Evolutionary conservation across 2,113 vertebrate genomes (phyloP).

Genomic region (Manacus vitellinus): DNA sequence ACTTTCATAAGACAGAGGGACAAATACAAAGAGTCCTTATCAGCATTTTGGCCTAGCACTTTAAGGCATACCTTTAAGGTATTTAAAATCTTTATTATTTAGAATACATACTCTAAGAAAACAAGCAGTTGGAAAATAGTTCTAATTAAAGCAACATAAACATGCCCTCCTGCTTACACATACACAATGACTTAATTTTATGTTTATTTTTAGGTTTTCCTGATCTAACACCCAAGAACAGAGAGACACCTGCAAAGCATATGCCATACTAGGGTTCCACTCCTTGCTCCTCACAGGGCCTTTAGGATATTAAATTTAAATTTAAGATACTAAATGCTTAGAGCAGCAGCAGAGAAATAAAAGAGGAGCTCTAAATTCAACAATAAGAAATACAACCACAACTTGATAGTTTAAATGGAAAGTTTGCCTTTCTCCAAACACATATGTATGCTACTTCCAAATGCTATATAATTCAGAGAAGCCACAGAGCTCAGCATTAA

Average conservation of each 20-base stretch:
- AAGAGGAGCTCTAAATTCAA: background rate
- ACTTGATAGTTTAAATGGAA: background rate
- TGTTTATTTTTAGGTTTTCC: conserved; percentile 16
- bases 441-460: background rate
- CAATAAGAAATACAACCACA: background rate
- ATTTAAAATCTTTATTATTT: background rate
- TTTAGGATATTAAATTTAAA: background rate
- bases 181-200: background rate
- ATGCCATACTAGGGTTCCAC: background rate
- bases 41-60: background rate
- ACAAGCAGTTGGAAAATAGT: background rate
- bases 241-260: background rate
- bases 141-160: conserved; percentile 18
- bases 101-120: background rate
- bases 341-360: background rate
- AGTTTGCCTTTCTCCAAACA: background rate
- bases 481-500: background rate
- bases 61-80: background rate
- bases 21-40: background rate
- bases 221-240: background rate
- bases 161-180: background rate
- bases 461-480: background rate
- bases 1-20: background rate
- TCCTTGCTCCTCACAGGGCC: background rate
- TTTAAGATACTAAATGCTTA: background rate